A percentile compares a stretch with the other conserved stretches of the same genome.
phyloP scores from a whole-genome alignment of 2,797 vertebrate genomes.

The Peromyscus melanophrys region DNA sequence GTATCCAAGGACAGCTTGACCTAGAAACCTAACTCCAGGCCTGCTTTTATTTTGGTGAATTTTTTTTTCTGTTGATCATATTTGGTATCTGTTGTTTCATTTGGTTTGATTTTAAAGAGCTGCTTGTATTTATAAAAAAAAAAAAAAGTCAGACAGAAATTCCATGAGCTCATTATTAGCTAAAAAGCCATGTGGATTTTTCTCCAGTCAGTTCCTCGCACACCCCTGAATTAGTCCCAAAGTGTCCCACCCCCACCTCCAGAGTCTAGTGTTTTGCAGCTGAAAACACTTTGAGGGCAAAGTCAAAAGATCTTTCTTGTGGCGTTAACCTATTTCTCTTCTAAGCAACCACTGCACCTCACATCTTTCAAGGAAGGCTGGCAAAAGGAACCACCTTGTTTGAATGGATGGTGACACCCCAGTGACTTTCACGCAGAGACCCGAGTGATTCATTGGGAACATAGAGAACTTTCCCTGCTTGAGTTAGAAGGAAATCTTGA shows the following conservation, averaged over 20 bases:
- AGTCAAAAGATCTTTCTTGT: not conserved
- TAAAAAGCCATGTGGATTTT: not conserved
- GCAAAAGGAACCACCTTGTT: not conserved
- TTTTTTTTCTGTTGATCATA: conserved; percentile 28
- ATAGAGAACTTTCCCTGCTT: conserved; percentile 11
- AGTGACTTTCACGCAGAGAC: not conserved
- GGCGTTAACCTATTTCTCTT: not conserved
- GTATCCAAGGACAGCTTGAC: conserved; percentile 51
- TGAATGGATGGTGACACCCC: not conserved
- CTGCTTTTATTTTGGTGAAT: conserved; percentile 58
- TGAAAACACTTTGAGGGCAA: conserved; percentile 50
- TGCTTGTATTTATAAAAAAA: not conserved
- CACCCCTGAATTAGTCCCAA: not conserved
- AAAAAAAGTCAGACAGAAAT: conserved; percentile 22
- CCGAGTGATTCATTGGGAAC: not conserved
- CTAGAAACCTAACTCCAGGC: conserved; percentile 72
- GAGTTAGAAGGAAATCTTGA: conserved; percentile 24
- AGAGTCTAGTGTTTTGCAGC: not conserved
- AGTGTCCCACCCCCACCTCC: not conserved
- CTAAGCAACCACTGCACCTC: not conserved
- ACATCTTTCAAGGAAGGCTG: not conserved
- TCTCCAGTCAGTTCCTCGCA: not conserved
- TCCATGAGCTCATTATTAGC: conserved; percentile 52
- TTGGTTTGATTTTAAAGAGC: conserved; percentile 64
- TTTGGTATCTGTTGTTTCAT: conserved; percentile 56